A percentile compares a stretch with the other conserved stretches of the same genome.
phyloP scores from a whole-genome alignment of 2,797 vertebrate genomes.

The Gorsachius magnificus region DNA sequence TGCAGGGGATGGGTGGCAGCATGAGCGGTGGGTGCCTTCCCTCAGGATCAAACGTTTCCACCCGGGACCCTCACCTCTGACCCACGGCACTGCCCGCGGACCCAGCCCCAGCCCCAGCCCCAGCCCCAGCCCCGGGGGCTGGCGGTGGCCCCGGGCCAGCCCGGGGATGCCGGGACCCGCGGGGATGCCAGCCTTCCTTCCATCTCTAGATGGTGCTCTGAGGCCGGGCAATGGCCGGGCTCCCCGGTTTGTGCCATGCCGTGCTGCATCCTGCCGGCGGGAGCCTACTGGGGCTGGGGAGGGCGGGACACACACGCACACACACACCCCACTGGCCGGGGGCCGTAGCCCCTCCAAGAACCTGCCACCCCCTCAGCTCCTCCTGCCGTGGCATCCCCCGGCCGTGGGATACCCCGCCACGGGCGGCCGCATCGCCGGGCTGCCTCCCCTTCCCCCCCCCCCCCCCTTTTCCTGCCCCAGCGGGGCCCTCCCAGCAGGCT shows the following conservation, averaged over 20 bases:
- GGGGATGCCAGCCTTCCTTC: neutral
- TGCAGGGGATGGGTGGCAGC: neutral
- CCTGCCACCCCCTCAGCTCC: neutral
- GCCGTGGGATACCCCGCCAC: neutral
- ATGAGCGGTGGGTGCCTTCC: neutral
- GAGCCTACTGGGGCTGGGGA: rapidly evolving
- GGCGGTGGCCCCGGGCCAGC: neutral
- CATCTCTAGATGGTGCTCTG: constrained; percentile 67
- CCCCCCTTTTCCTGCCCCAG: neutral
- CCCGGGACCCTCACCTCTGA: neutral
- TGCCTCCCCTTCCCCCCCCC: neutral
- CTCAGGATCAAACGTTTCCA: neutral
- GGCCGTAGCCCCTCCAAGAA: neutral
- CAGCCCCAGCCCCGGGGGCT: no score
- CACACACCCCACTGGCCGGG: no score
- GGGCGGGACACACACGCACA: neutral
- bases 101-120: rapidly evolving
- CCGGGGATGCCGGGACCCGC: neutral
- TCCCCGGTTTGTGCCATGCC: neutral
- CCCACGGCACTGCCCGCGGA: neutral
- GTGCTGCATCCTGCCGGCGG: neutral
- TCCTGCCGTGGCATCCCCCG: neutral
- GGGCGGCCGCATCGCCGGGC: rapidly evolving
- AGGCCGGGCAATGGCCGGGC: neutral
- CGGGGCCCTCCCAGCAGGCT: neutral